A percentile compares a stretch with the other conserved stretches of the same genome.
Conservation (phyloP, 2,797 vertebrate genomes). For the Alexandromys oeconomus region DNA sequence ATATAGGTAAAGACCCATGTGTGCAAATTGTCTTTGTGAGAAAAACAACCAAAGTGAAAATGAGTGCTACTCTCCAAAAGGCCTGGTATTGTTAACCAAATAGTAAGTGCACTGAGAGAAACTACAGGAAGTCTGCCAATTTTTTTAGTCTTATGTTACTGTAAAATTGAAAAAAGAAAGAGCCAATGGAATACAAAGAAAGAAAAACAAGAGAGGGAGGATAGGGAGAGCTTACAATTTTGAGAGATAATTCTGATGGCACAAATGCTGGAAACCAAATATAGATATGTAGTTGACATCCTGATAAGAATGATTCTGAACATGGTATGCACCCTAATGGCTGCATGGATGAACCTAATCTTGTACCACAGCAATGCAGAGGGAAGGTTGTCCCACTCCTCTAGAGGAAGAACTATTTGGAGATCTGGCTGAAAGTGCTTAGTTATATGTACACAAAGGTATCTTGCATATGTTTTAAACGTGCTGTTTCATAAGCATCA, state of each 20-base stretch:
- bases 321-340: neutral
- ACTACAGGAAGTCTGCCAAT: neutral
- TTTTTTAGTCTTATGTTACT: neutral
- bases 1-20: slow-evolving; percentile 36
- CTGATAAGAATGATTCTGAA: neutral
- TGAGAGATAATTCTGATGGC: neutral
- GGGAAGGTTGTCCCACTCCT: neutral
- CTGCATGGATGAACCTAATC: too few relatives aligned
- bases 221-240: too few relatives aligned
- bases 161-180: neutral
- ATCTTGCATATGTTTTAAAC: neutral
- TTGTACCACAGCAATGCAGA: neutral
- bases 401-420: too few relatives aligned
- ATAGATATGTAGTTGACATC: neutral
- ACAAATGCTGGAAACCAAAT: neutral
- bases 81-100: slow-evolving; percentile 18
- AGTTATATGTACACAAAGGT: neutral
- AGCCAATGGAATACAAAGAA: neutral
- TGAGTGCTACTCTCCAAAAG: slow-evolving; percentile 48
- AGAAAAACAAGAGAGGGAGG: neutral
- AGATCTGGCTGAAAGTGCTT: neutral
- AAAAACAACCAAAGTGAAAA: slow-evolving; percentile 68
- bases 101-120: slow-evolving; percentile 8
- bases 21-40: slow-evolving; percentile 61
- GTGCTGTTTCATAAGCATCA: neutral